These are phyloP conservation scores for Cecropterus lyciades DNA, from an alignment of 1,140 invertebrate genomes.

Conservation along the genomic window DNA sequence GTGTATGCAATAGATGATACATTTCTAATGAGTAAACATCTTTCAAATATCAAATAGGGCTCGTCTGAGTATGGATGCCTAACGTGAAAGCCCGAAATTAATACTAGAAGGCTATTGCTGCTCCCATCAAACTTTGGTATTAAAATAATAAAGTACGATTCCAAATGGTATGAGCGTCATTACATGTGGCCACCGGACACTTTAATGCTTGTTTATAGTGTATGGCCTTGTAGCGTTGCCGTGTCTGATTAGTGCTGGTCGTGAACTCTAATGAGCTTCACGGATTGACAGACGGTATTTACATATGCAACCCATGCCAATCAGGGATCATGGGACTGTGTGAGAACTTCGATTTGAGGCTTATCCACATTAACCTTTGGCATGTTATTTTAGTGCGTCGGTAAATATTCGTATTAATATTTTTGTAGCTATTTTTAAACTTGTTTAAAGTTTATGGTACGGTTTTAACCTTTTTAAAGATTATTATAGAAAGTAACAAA, in stretches of 20 bases:
- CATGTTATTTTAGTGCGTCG: conserved; percentile 9
- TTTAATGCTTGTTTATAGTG: conserved; percentile 52
- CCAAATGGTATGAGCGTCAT: conserved; percentile 51
- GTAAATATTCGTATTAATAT: not conserved
- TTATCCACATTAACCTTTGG: conserved; percentile 24
- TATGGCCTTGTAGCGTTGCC: conserved; percentile 40
- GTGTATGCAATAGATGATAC: no score
- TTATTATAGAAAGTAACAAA: not conserved
- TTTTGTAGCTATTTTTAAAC: not conserved
- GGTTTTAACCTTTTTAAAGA: no score
- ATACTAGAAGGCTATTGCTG: no score
- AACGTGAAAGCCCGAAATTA: no score
- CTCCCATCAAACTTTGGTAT: conserved; percentile 53
- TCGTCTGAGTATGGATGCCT: no score
- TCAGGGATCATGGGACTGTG: conserved; percentile 28
- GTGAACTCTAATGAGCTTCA: conserved; percentile 40
- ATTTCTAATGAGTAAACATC: no score
- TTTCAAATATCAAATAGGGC: no score
- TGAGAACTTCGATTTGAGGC: conserved; percentile 29
- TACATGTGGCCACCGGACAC: conserved; percentile 42
- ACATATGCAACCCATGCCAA: conserved; percentile 33
- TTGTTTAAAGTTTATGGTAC: not conserved
- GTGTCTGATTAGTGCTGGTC: conserved; percentile 42
- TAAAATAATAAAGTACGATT: conserved; percentile 59
- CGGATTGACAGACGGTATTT: conserved; percentile 34